phyloP scores from a whole-genome alignment of 2,888 invertebrate species.

The Drosophila robusta region DNA sequence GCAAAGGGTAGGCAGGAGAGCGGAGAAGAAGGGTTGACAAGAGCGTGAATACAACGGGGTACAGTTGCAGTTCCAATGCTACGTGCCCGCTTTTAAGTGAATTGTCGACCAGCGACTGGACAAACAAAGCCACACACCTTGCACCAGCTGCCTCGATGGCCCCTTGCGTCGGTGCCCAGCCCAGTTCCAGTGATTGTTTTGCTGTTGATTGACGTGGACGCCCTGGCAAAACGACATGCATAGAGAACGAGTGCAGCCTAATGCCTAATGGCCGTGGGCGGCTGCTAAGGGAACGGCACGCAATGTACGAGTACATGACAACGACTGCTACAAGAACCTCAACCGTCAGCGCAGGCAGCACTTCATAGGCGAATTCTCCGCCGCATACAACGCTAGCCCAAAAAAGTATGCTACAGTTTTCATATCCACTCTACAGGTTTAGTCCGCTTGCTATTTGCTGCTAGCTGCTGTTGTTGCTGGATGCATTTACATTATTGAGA shows the following conservation, averaged over 20 bases:
- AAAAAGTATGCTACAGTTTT: conserved; percentile 52
- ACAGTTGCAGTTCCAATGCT: conserved; percentile 17
- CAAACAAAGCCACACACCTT: conserved; percentile 66
- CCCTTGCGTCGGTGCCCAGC: conserved; percentile 1
- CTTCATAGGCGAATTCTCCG: conserved; percentile 39
- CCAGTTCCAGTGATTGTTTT: conserved; percentile 34
- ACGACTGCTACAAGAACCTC: conserved; percentile 57
- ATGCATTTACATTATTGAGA: conserved; percentile 59
- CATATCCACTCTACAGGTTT: conserved; percentile 32
- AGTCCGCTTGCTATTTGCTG: conserved; percentile 38
- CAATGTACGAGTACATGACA: conserved; percentile 24
- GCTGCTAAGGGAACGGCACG: conserved; percentile 9
- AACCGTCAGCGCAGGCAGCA: conserved; percentile 59
- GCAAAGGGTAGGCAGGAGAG: conserved; percentile 4
- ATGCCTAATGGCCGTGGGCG: conserved; percentile 52
- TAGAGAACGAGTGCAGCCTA: conserved; percentile 41
- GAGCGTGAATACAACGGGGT: not conserved
- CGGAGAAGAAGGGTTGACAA: not conserved
- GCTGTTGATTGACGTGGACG: conserved; percentile 52
- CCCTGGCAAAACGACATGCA: conserved; percentile 52
- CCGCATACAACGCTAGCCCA: conserved; percentile 12
- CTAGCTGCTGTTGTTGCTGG: conserved; percentile 10
- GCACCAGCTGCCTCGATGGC: conserved; percentile 15
- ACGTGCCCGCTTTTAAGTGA: conserved; percentile 67
- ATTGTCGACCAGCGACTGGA: conserved; percentile 58